phyloP scores from a whole-genome alignment of 2,113 vertebrate species.

The Misgurnus mizolepis region DNA sequence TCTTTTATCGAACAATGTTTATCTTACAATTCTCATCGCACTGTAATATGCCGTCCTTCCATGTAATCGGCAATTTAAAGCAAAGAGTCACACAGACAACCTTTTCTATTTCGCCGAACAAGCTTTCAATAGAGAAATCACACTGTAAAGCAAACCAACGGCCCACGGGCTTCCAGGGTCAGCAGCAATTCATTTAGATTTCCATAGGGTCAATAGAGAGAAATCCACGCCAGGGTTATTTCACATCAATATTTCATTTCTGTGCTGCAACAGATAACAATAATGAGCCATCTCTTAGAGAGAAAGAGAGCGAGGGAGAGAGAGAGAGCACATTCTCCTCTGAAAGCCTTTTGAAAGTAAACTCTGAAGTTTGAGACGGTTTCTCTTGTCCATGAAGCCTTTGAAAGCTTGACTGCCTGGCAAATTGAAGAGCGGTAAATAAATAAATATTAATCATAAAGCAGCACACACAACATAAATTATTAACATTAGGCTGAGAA shows the following conservation, averaged over 20 bases:
- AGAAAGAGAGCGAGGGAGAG: constrained; percentile 50
- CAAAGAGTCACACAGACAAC: constrained; percentile 50
- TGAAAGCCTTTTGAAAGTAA: constrained; percentile 76
- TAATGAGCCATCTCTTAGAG: constrained; percentile 70
- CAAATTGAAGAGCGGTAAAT: constrained; percentile 75
- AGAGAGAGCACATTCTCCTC: constrained; percentile 58
- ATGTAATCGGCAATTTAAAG: constrained; percentile 41
- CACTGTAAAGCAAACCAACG: constrained; percentile 56
- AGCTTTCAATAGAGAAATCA: constrained; percentile 44
- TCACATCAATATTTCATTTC: constrained; percentile 73
- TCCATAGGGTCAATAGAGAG: constrained; percentile 67
- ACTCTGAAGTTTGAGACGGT: constrained; percentile 73
- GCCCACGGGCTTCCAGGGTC: constrained; percentile 40
- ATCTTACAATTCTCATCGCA: constrained; percentile 1
- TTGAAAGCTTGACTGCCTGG: constrained; percentile 73
- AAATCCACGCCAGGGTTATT: constrained; percentile 69
- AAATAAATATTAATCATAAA: constrained; percentile 82
- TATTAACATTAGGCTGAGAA: constrained; percentile 81
- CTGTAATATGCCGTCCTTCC: constrained; percentile 29
- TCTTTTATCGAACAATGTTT: constrained; percentile 29
- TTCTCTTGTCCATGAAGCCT: constrained; percentile 72
- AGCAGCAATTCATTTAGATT: constrained; percentile 65
- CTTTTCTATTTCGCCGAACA: constrained; percentile 40
- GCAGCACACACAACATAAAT: constrained; percentile 77
- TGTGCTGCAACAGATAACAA: constrained; percentile 71